A percentile compares a stretch with the other conserved stretches of the same genome.
Conservation (phyloP, 30 jellyfish, hydroid and myxozoan species). For the Pelagia noctiluca region DNA sequence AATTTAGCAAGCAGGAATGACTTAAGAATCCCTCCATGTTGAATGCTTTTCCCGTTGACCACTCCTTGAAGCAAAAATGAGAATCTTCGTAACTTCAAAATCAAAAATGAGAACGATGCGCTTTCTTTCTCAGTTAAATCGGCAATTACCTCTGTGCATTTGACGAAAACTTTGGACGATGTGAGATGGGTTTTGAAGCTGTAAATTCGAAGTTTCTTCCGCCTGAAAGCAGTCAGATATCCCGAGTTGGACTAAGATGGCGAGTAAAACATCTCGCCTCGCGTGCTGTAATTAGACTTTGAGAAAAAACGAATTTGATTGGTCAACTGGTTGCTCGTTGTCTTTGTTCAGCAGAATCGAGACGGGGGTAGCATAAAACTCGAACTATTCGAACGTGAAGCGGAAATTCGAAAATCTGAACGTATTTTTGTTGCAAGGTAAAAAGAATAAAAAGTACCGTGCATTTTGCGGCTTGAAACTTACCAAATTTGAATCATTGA, state of each 20-base stretch:
- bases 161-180: slow-evolving; percentile 31
- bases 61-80: slow-evolving; percentile 58
- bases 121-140: slow-evolving; percentile 26
- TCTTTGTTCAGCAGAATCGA: slow-evolving; percentile 17
- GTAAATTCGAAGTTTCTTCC: slow-evolving; percentile 1
- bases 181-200: not conserved
- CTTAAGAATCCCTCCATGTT: slow-evolving; percentile 69
- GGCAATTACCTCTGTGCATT: slow-evolving; percentile 34
- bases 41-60: slow-evolving; percentile 28
- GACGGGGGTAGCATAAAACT: slow-evolving; percentile 51
- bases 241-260: slow-evolving; percentile 48
- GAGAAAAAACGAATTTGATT: slow-evolving; percentile 40
- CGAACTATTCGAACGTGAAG: too few species aligned
- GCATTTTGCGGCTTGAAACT: too few species aligned
- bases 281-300: slow-evolving; percentile 63
- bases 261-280: slow-evolving; percentile 46
- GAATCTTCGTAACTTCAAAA: slow-evolving; percentile 22
- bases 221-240: not conserved
- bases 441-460: too few species aligned
- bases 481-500: too few species aligned
- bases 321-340: slow-evolving; percentile 18
- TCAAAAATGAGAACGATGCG: slow-evolving; percentile 15
- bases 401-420: too few species aligned
- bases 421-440: too few species aligned
- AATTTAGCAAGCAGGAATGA: slow-evolving; percentile 14